phyloP scores from a whole-genome alignment of 2,797 vertebrate genomes.

The Hypotaenidia okinawae region DNA sequence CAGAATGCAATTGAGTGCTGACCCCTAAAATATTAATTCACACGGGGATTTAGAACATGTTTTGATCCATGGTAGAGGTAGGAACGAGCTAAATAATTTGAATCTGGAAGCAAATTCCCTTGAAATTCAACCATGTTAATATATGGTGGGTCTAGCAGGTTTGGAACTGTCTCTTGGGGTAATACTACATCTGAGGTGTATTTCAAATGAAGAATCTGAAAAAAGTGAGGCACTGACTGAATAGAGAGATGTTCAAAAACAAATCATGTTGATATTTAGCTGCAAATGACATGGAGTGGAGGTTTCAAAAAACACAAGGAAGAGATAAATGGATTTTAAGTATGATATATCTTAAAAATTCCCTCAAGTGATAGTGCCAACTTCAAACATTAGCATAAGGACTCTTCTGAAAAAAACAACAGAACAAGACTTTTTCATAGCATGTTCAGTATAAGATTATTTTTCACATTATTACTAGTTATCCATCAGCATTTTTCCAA shows the following conservation, averaged over 20 bases:
- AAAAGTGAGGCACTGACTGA: neutral
- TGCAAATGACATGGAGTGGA: neutral
- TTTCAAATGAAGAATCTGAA: neutral
- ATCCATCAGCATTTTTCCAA: slow-evolving; percentile 68
- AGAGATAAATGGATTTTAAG: slow-evolving; percentile 33
- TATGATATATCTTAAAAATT: slow-evolving; percentile 30
- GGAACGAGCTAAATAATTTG: neutral
- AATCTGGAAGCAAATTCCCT: slow-evolving; percentile 12
- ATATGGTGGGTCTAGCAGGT: neutral
- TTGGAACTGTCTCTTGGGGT: neutral
- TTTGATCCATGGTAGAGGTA: neutral
- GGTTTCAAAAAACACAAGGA: slow-evolving; percentile 20
- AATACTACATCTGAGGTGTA: neutral
- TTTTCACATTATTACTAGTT: slow-evolving; percentile 71
- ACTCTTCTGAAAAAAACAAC: neutral
- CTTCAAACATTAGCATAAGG: slow-evolving; percentile 62
- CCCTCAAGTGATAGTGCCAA: slow-evolving; percentile 24
- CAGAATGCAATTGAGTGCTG: neutral
- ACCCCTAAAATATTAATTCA: slow-evolving; percentile 14
- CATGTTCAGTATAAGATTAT: slow-evolving; percentile 59
- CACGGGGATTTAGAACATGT: neutral
- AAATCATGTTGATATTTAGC: slow-evolving; percentile 30
- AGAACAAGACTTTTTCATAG: slow-evolving; percentile 49
- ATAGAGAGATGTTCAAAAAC: slow-evolving; percentile 15
- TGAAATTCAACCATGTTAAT: neutral